phyloP scores from a whole-genome alignment of 2,113 vertebrate species.

The Arenaria interpres region DNA sequence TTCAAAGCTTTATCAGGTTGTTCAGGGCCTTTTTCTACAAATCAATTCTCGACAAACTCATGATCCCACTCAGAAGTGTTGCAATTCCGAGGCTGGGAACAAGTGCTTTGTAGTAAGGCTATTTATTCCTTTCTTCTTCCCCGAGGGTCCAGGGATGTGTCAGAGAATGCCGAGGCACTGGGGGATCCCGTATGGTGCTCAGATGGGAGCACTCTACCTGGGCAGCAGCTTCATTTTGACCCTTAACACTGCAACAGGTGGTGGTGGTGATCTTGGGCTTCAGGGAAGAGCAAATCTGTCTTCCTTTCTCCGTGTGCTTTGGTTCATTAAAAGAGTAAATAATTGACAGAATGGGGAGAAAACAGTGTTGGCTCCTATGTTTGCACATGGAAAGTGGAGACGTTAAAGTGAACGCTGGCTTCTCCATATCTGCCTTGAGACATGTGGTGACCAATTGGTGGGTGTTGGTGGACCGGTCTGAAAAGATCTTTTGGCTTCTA shows the following conservation, averaged over 20 bases:
- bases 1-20: neutral
- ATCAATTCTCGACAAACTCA: neutral
- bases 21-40: neutral
- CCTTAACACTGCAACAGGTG: neutral
- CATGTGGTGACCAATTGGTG: neutral
- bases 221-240: neutral
- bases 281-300: neutral
- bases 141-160: fast-evolving
- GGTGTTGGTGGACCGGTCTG: neutral
- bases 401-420: neutral
- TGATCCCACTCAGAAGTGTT: neutral
- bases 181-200: fast-evolving
- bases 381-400: neutral
- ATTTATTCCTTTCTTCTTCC: neutral
- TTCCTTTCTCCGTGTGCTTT: neutral
- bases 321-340: neutral
- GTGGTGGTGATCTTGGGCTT: neutral
- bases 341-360: neutral
- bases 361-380: fast-evolving
- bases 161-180: neutral
- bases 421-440: neutral
- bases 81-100: neutral
- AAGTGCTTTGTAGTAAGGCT: neutral
- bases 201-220: neutral
- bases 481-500: neutral